Evolutionary conservation across 2,888 invertebrate genomes (phyloP).

Genomic region (Plebejus anna): DNA sequence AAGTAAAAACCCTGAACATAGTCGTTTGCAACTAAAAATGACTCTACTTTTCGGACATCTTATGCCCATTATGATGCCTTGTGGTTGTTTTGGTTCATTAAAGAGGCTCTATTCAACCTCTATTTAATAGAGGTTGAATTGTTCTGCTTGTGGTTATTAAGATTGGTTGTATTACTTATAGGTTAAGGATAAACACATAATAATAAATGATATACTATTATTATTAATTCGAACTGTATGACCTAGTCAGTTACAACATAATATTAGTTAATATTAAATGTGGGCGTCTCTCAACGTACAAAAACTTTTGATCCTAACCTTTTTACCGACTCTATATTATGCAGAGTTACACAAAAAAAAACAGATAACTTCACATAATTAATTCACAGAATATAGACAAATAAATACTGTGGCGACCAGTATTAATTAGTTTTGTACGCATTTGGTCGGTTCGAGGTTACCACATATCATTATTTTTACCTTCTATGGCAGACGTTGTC

Average conservation of each 20-base stretch:
- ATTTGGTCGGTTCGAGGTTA: conserved; percentile 34
- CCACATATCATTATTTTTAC: conserved; percentile 40
- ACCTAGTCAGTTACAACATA: neutral
- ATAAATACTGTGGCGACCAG: conserved; percentile 29
- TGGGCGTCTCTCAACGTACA: neutral
- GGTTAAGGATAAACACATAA: no score
- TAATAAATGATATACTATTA: no score
- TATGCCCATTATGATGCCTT: no score
- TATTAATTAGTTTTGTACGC: conserved; percentile 35
- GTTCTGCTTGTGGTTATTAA: no score
- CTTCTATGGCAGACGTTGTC: conserved; percentile 39
- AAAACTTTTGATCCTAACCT: neutral
- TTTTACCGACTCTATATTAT: neutral
- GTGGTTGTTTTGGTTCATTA: no score
- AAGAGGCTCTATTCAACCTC: no score
- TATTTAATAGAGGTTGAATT: no score
- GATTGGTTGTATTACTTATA: no score
- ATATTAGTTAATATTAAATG: neutral
- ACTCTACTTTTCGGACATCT: no score
- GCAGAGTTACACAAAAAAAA: conserved; percentile 4
- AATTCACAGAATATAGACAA: neutral
- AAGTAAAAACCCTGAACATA: no score
- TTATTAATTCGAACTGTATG: no score
- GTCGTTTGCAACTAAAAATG: no score
- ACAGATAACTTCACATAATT: neutral